Percentiles rank a stretch among this genome's conserved stretches.
Conservation (phyloP, 2,888 invertebrate species). For the Agrochola lychnidis region DNA sequence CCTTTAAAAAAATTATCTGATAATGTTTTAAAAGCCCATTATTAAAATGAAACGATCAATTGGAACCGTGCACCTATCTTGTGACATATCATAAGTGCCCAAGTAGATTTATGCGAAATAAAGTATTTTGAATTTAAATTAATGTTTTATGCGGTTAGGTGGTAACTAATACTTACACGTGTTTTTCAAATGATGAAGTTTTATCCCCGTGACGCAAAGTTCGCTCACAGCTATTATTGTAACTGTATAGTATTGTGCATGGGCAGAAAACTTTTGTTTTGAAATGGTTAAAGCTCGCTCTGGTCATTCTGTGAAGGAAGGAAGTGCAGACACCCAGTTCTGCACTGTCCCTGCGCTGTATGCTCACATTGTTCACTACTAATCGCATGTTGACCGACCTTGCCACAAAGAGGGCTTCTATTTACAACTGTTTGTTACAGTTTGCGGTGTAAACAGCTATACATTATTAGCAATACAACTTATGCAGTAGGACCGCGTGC, state of each 20-base stretch:
- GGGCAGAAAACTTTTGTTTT: conserved; percentile 3
- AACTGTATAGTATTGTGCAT: not conserved
- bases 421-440: conserved; percentile 23
- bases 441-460: not conserved
- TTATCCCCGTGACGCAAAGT: not conserved
- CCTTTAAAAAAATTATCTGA: not conserved
- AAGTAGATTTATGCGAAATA: not conserved
- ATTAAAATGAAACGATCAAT: not conserved
- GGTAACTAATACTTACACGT: not conserved
- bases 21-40: not conserved
- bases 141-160: not conserved
- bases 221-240: not conserved
- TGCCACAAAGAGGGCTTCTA: conserved; percentile 10
- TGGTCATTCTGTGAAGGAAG: conserved; percentile 14
- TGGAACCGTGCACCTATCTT: not conserved
- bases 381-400: conserved; percentile 11
- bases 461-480: conserved; percentile 10
- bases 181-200: not conserved
- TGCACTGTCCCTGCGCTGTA: not conserved
- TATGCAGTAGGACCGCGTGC: conserved; percentile 1
- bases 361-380: not conserved
- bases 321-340: not conserved
- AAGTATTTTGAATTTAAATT: not conserved
- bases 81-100: not conserved
- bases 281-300: not conserved